Evolutionary conservation across 1,140 invertebrate genomes (phyloP).

Genomic region (Ostrea edulis): DNA sequence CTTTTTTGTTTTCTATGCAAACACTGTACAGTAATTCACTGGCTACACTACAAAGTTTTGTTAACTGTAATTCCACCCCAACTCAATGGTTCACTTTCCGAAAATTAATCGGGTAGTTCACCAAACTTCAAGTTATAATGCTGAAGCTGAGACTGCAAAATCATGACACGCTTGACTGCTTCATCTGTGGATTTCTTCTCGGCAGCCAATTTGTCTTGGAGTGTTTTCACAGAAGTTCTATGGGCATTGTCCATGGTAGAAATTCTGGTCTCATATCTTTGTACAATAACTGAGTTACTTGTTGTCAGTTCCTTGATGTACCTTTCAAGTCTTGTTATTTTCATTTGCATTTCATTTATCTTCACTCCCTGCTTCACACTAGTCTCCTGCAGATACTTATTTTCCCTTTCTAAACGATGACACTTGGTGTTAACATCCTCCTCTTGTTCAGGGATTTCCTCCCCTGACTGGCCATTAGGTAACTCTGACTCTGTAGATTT

Average conservation of each 20-base stretch:
- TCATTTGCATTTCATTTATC: slow-evolving; percentile 28
- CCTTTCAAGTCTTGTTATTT: slow-evolving; percentile 49
- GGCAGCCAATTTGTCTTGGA: slow-evolving; percentile 56
- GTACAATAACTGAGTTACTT: slow-evolving; percentile 53
- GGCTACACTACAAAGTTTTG: too few species aligned
- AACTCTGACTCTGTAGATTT: background rate
- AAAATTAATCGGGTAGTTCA: slow-evolving; percentile 46
- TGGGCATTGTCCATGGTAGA: slow-evolving; percentile 53
- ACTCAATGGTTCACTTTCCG: background rate
- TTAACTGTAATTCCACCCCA: too few species aligned
- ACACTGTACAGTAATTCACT: too few species aligned
- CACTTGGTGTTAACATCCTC: slow-evolving; percentile 10
- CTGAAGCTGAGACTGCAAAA: slow-evolving; percentile 64
- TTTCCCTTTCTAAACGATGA: background rate
- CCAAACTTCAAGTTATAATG: slow-evolving; percentile 70
- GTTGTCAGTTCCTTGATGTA: slow-evolving; percentile 57
- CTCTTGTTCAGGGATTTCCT: background rate
- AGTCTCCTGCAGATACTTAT: background rate
- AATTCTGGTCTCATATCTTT: slow-evolving; percentile 59
- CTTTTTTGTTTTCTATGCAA: too few species aligned
- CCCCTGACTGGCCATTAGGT: background rate
- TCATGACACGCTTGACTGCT: slow-evolving; percentile 64
- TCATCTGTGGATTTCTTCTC: slow-evolving; percentile 59
- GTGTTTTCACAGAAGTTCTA: slow-evolving; percentile 47
- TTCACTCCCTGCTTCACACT: background rate